Percentiles rank a stretch among this genome's conserved stretches.
phyloP scores from a whole-genome alignment of 2,888 invertebrate species.

The Glyphotaelius pellucidus region DNA sequence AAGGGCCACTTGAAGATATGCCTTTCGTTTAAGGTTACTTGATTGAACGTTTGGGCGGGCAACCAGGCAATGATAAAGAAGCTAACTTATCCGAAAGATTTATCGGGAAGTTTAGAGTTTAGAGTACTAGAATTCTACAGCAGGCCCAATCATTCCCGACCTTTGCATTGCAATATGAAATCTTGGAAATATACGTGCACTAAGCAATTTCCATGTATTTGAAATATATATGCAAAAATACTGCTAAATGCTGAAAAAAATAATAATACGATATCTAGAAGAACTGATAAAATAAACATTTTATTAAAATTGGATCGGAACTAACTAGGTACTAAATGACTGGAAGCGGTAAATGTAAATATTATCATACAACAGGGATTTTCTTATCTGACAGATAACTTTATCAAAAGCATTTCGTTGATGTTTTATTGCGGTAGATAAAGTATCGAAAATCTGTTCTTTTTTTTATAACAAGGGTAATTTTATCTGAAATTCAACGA shows the following conservation, averaged over 20 bases:
- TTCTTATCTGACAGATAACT: no score
- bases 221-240: not conserved
- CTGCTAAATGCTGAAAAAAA: not conserved
- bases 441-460: not conserved
- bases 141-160: not conserved
- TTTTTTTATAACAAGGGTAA: not conserved
- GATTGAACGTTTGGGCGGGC: not conserved
- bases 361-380: no score
- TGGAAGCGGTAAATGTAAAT: no score
- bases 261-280: no score
- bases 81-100: not conserved
- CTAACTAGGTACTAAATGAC: no score
- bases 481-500: no score
- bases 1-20: conserved; percentile 20
- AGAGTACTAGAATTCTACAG: not conserved
- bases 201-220: not conserved
- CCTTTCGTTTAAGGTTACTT: conserved; percentile 13
- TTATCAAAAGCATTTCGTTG: no score
- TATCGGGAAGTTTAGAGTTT: not conserved
- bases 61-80: not conserved
- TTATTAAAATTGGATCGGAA: no score
- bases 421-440: no score
- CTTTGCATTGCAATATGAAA: not conserved
- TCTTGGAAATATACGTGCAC: not conserved
- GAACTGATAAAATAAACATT: no score